These are phyloP conservation scores for Nycticebus coucang DNA, from an alignment of 2,113 vertebrate genomes.

Conservation along the genomic window DNA sequence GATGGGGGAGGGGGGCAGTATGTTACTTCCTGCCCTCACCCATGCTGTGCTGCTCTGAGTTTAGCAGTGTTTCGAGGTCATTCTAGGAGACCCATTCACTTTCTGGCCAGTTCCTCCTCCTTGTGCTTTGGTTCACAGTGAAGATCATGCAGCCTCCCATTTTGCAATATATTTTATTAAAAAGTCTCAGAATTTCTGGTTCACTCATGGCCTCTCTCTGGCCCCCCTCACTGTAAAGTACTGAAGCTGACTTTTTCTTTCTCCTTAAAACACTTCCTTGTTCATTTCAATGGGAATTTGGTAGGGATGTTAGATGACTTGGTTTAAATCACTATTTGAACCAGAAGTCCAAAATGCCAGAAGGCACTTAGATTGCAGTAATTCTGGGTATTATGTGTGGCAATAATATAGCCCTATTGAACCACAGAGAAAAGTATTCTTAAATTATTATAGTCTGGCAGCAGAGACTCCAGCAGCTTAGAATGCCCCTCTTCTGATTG, in stretches of 20 bases:
- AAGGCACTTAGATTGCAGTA: neutral
- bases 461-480: neutral
- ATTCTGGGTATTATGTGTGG: neutral
- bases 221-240: neutral
- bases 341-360: neutral
- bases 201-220: neutral
- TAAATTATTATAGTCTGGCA: neutral
- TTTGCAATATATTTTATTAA: neutral
- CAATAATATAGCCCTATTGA: neutral
- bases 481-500: neutral
- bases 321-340: neutral
- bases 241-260: neutral
- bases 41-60: neutral
- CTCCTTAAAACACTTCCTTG: neutral
- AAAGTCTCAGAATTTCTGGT: neutral
- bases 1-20: no score
- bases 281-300: conserved; percentile 8
- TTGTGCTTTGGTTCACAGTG: neutral
- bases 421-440: neutral
- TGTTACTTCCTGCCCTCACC: neutral
- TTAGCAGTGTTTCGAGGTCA: neutral
- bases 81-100: neutral
- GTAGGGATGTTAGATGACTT: neutral
- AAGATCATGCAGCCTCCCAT: neutral
- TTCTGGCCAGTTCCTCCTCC: neutral